Base-by-base conservation (phyloP, 2,797 vertebrate species). In the Enteromius paludinosus region DNA sequence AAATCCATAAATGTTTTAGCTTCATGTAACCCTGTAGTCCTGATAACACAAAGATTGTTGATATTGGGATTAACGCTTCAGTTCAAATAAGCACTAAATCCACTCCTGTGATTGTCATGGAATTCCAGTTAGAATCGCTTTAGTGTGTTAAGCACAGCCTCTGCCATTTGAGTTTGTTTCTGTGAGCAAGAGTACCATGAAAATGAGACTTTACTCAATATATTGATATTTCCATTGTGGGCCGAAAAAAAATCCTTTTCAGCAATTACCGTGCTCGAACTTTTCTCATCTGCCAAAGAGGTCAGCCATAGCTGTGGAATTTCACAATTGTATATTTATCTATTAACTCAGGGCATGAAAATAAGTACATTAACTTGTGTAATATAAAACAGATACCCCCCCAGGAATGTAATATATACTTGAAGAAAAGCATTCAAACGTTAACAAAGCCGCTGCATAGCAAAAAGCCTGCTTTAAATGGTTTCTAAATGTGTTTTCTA, bases 221-320 rank as follows among this genome's bases (percentile, higher is more conserved):
- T 68, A 87, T 76, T 52, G 65, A 80, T 68, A 78, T 71, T 80
- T 80, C 66, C 79, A 72, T 62, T 78, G 38, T 56, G n/a, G 65
- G 64, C 25, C 20, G 4, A 73, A 77, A 38, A 38, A 85, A 86
- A 79, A 86, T 78, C 52, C 33, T 79, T 83, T 79, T 86, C 65
- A 65, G 64, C 47, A 83, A 83, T 83, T 83, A 77, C 81, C 25
- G 20, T 69, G 64, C 72, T 74, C 43, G 66, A 77, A 71, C 62
- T 76, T 87, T 84, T 83, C 68, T 87, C 84, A 83, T 88, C 62
- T 84, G 66, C 59, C 18, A 41, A 78, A 71, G 76, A 79, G 76
- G 68, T 83, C 79, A 84, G 56, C 84, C 84, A 82, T 84, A 79
- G 56, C 75, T 68, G 56, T 65, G 38, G 64, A 75, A 86, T 85